These are phyloP conservation scores for Mesocentrotus franciscanus DNA, from an alignment of 53 echinoderm and acorn worm genomes.

Conservation along the genomic window DNA sequence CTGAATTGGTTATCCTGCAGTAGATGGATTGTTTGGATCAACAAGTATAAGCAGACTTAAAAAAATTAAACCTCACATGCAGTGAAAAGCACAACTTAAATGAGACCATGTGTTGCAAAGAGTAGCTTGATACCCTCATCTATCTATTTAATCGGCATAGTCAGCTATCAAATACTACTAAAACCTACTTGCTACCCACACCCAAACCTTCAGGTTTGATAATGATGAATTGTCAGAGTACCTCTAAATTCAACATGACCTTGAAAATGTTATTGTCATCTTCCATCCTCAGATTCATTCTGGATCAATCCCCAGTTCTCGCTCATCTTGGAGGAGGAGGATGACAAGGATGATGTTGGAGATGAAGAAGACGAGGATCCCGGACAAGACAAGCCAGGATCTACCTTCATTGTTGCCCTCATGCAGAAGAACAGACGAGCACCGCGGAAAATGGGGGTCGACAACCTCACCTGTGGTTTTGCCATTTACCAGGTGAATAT, in stretches of 20 bases:
- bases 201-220: no score
- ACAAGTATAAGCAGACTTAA: no score
- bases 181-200: no score
- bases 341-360: slow-evolving; percentile 87
- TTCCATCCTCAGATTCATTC: slow-evolving; percentile 80
- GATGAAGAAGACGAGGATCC: slow-evolving; percentile 83
- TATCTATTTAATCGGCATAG: no score
- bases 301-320: slow-evolving; percentile 95
- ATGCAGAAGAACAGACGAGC: slow-evolving; percentile 97
- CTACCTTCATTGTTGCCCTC: slow-evolving; percentile 90
- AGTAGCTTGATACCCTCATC: no score
- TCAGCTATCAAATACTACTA: no score
- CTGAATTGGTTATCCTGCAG: no score
- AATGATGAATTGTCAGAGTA: no score
- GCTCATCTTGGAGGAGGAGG: slow-evolving; percentile 83
- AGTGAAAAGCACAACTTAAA: no score
- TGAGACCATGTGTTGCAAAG: no score
- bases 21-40: no score
- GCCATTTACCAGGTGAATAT: slow-evolving; percentile 90
- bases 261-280: not conserved
- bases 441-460: slow-evolving; percentile 93
- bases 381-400: slow-evolving; percentile 75
- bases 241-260: not conserved
- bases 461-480: slow-evolving; percentile 94
- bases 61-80: no score